These are phyloP conservation scores for Paragorgia papillata DNA, from an alignment of 92 coral and sea anemone species.

Conservation along the genomic window DNA sequence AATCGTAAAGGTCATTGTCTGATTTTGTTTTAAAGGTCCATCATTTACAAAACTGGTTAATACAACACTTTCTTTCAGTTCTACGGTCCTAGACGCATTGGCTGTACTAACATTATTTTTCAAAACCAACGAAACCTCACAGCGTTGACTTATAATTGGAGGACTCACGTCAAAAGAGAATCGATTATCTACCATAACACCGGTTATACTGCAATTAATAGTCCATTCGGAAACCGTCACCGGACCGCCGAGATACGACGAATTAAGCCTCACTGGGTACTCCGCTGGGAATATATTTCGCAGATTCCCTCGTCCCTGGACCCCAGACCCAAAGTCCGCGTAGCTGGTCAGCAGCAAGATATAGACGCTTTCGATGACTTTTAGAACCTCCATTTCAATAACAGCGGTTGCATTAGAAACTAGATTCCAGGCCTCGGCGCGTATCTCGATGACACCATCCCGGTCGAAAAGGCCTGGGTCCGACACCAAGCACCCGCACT, in stretches of 20 bases:
- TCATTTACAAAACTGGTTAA: slow-evolving; percentile 43
- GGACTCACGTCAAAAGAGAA: background rate
- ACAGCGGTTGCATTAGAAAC: slow-evolving; percentile 60
- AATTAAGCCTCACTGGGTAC: slow-evolving; percentile 54
- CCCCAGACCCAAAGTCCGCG: slow-evolving; percentile 56
- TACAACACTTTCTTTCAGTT: slow-evolving; percentile 47
- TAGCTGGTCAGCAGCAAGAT: slow-evolving; percentile 50
- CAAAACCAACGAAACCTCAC: background rate
- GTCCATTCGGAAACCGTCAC: background rate
- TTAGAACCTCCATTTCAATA: slow-evolving; percentile 52
- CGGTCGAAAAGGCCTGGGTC: slow-evolving; percentile 30
- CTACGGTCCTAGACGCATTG: background rate
- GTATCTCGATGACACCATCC: slow-evolving; percentile 39
- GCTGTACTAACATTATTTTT: slow-evolving; percentile 1
- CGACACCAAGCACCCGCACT: slow-evolving; percentile 14
- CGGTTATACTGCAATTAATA: background rate
- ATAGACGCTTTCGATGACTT: slow-evolving; percentile 46
- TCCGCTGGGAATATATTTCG: slow-evolving; percentile 66
- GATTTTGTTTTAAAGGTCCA: slow-evolving; percentile 66
- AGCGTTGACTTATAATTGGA: background rate
- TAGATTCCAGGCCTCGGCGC: slow-evolving; percentile 54
- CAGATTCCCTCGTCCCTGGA: slow-evolving; percentile 56
- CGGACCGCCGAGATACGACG: background rate
- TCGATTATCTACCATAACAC: background rate
- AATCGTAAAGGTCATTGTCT: slow-evolving; percentile 47